phyloP scores from a whole-genome alignment of 2,113 vertebrate genomes.

The Clarias magur region DNA sequence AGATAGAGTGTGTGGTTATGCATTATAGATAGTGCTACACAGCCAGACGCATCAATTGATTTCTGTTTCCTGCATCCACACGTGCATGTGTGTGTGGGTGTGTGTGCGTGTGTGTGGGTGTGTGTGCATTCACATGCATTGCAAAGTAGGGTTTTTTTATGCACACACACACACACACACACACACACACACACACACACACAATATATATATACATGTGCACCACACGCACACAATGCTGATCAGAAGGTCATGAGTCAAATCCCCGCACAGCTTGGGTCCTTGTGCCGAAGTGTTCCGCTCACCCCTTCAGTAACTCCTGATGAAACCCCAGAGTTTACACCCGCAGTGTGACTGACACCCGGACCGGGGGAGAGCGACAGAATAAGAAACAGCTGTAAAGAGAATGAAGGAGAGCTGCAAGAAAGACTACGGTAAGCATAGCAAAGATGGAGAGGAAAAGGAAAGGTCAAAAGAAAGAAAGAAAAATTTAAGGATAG shows the following conservation, averaged over 20 bases:
- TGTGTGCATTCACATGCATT: not conserved
- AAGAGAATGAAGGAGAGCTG: not conserved
- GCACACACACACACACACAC: not conserved
- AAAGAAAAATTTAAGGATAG: not conserved
- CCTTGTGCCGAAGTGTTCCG: not conserved
- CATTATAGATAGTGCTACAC: not conserved
- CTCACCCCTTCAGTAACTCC: not conserved
- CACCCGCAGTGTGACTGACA: not conserved
- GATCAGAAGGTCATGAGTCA: not conserved
- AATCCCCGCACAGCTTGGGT: not conserved
- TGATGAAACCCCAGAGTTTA: not conserved
- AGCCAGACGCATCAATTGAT: slow-evolving; percentile 17
- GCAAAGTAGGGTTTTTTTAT: not conserved
- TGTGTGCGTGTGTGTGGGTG: not conserved
- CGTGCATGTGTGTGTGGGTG: slow-evolving; percentile 1
- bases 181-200: not conserved
- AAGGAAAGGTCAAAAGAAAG: not conserved
- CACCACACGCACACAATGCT: not conserved
- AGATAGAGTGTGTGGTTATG: not conserved
- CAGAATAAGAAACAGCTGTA: not conserved
- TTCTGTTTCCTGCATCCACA: not conserved
- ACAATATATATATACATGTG: not conserved
- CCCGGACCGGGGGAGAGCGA: not conserved
- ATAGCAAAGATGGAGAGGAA: not conserved
- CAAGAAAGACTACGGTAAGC: not conserved